phyloP scores from a whole-genome alignment of 2,888 invertebrate genomes.

The Bombyx huttoni region DNA sequence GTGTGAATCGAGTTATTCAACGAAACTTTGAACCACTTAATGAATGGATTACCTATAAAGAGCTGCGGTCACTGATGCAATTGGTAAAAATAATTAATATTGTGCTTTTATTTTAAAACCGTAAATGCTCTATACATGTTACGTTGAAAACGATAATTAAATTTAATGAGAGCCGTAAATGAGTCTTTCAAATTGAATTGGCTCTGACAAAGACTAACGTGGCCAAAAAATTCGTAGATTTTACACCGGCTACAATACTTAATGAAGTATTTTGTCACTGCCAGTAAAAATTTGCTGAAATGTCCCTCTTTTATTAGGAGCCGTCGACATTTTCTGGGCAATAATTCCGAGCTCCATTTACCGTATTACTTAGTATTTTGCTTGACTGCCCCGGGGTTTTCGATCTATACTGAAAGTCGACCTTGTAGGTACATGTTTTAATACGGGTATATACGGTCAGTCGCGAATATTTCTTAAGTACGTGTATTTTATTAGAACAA shows the following conservation, averaged over 20 bases:
- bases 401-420: background rate
- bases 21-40: too few species aligned
- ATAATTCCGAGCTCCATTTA: slow-evolving; percentile 35
- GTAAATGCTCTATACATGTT: too few species aligned
- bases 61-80: too few species aligned
- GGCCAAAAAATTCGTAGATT: background rate
- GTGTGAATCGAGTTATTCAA: too few species aligned
- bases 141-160: background rate
- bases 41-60: too few species aligned
- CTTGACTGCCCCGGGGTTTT: slow-evolving; percentile 8
- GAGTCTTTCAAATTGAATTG: background rate
- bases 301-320: slow-evolving; percentile 29
- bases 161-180: background rate
- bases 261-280: background rate
- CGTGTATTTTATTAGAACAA: too few species aligned
- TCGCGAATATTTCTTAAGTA: too few species aligned
- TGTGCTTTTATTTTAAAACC: too few species aligned
- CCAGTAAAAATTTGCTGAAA: background rate
- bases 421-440: background rate
- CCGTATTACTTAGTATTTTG: slow-evolving; percentile 17
- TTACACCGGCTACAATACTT: background rate
- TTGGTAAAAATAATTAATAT: too few species aligned
- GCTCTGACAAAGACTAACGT: background rate
- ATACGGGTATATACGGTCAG: background rate
- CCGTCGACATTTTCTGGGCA: slow-evolving; percentile 26